phyloP scores from a whole-genome alignment of 2,797 vertebrate genomes.

The Meda fulgida region DNA sequence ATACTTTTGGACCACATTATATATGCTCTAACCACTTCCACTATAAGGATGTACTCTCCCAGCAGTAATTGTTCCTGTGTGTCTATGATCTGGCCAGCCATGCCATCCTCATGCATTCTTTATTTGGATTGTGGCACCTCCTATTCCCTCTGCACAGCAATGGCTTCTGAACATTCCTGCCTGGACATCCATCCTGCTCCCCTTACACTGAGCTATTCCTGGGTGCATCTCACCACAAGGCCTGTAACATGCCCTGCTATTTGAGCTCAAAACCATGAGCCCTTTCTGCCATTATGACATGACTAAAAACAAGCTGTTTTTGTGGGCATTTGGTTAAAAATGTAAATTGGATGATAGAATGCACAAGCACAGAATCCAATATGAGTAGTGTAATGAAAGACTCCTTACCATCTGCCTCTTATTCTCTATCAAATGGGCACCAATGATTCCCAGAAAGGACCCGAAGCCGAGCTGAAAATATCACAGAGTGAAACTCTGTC shows the following conservation, averaged over 20 bases:
- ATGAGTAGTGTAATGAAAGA: conserved; percentile 64
- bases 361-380: conserved; percentile 52
- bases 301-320: conserved; percentile 25
- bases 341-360: conserved; percentile 33
- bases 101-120: conserved; percentile 61
- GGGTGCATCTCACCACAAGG: conserved; percentile 62
- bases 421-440: conserved; percentile 97
- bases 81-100: conserved; percentile 23
- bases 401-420: conserved; percentile 98
- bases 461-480: conserved; percentile 94
- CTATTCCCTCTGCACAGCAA: conserved; percentile 68
- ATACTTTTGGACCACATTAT: not conserved
- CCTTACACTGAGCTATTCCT: conserved; percentile 81
- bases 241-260: conserved; percentile 61
- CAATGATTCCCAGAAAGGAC: conserved; percentile 98
- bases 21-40: not conserved
- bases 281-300: conserved; percentile 10
- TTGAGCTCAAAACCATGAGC: conserved; percentile 52
- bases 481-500: conserved; percentile 49
- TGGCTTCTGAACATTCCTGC: conserved; percentile 69
- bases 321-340: not conserved
- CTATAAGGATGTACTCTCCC: not conserved
- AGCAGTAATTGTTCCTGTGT: not conserved
- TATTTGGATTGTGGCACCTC: conserved; percentile 60
- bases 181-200: conserved; percentile 75